phyloP scores from a whole-genome alignment of 2,113 vertebrate genomes.

The Hypocryptadius cinnamomeus region DNA sequence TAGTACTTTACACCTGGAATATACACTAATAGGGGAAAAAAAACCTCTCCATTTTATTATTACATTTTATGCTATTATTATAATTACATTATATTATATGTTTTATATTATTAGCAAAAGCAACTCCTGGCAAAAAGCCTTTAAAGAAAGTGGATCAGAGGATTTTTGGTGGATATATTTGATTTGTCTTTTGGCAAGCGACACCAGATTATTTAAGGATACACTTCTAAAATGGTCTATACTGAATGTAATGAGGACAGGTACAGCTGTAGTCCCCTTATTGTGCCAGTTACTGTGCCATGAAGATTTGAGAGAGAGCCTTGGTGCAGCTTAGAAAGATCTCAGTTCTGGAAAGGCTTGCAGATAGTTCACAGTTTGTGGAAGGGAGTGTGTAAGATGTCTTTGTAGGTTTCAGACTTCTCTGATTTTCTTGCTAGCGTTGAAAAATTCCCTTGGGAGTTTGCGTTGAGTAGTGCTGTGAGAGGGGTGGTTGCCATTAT shows the following conservation, averaged over 20 bases:
- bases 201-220: constrained; percentile 47
- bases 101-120: constrained; percentile 26
- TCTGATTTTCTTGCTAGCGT: constrained; percentile 7
- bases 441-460: background rate
- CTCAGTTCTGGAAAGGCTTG: background rate
- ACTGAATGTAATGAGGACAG: constrained; percentile 15
- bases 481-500: background rate
- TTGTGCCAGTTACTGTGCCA: background rate
- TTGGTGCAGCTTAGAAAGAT: constrained; percentile 3
- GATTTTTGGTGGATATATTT: constrained; percentile 33
- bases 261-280: constrained; percentile 26
- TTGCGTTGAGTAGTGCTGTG: background rate
- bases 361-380: background rate
- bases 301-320: constrained; percentile 37
- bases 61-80: background rate
- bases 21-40: background rate
- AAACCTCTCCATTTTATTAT: background rate
- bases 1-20: background rate
- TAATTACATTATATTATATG: background rate
- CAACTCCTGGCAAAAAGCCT: constrained; percentile 18
- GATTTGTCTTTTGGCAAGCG: constrained; percentile 54
- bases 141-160: constrained; percentile 38
- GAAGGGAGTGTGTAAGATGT: background rate
- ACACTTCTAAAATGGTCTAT: background rate
- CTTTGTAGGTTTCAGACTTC: background rate